Evolutionary conservation across 2,797 vertebrate species (phyloP), one percentile per base, ranked within the genome.

Genomic region (Amniataba percoides): DNA sequence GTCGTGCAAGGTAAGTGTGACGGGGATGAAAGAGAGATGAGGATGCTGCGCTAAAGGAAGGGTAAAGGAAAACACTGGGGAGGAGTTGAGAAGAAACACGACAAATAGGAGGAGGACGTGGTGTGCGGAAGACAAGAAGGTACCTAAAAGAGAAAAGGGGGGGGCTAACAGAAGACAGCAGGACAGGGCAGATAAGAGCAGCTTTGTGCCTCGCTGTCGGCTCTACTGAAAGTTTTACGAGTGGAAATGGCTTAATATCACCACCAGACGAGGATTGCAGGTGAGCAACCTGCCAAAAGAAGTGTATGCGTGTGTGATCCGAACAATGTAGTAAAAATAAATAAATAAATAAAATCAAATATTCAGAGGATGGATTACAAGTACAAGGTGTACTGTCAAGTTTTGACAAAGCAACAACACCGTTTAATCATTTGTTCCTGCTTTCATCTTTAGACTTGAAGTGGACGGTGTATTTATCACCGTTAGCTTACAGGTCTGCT

Each of bases 331-430:
- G 93, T 90, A 84, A 2, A 27, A 27, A 27, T 2, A 27, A 27
- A 27, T 2, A 27, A 27, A 31, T n/a, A 31, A 31, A 31, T 84
- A 77, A 80, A 82, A 93, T 95, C 69, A 94, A 95, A 95, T 91
- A 95, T 95, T 94, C 83, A 95, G 84, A 69, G 84, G 91, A 87
- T 86, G 88, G 85, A 92, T 95, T 92, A 90, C 90, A 91, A 89
- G 84, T 87, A 91, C 90, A 90, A 87, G 82, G 81, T 93, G 89
- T 85, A 85, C 86, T 75, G 84, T 89, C 86, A 76, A 92, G 92
- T 70, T 83, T 69, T 46, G 5, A 81, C 80, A 81, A 76, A 80
- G 75, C 63, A 72, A 82, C 69, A 77, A 80, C 75, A 77, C 74
- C 1, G 40, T 81, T 92, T 61, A 89, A 80, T 83, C 67, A 87